phyloP scores from a whole-genome alignment of 2,888 invertebrate genomes.

The Heliconius ethilla region DNA sequence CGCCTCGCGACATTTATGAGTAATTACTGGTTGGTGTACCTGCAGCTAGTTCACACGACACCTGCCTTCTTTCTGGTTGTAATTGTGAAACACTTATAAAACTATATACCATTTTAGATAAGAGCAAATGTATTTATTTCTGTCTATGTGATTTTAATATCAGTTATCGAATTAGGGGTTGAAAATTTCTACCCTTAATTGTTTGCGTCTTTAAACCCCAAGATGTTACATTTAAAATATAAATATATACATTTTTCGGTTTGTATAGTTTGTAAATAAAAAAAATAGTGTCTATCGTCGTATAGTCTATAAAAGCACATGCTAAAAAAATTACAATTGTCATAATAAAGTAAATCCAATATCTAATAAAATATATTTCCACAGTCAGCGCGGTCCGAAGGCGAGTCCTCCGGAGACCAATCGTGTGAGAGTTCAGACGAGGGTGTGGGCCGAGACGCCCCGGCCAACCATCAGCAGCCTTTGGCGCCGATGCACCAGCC shows the following conservation, averaged over 20 bases:
- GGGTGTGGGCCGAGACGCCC: conserved; percentile 73
- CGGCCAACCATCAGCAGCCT: conserved; percentile 56
- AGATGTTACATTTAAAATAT: no score
- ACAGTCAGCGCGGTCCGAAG: conserved; percentile 76
- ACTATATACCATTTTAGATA: conserved; percentile 29
- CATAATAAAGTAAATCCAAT: not conserved
- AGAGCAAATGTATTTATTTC: not conserved
- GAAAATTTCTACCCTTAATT: no score
- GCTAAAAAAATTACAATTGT: no score
- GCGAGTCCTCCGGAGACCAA: conserved; percentile 75
- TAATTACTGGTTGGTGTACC: conserved; percentile 57
- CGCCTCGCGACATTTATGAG: conserved; percentile 67
- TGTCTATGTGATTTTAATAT: not conserved
- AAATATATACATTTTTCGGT: no score
- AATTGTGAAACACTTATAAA: conserved; percentile 42
- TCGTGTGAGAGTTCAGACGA: conserved; percentile 78
- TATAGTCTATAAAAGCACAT: not conserved
- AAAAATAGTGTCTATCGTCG: no score
- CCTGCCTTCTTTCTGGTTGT: conserved; percentile 52
- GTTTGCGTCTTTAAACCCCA: no score
- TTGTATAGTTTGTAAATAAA: no score
- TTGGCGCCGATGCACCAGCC: conserved; percentile 53
- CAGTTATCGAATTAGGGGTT: not conserved
- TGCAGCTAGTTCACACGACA: conserved; percentile 45
- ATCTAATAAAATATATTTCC: conserved; percentile 40